phyloP scores from a whole-genome alignment of 2,797 vertebrate species.

The Alosa sapidissima region DNA sequence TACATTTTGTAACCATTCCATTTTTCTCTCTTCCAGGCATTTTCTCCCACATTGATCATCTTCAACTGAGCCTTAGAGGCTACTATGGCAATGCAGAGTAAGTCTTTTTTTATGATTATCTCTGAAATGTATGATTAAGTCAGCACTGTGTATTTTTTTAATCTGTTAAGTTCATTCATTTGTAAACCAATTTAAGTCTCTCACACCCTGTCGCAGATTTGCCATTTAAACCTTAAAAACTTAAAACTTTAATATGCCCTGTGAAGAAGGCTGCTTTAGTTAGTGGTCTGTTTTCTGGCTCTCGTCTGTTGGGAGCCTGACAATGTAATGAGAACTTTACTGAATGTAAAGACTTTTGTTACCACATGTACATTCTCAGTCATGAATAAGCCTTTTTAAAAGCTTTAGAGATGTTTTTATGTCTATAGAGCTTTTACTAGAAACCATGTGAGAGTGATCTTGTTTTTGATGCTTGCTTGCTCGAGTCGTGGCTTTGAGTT shows the following conservation, averaged over 20 bases:
- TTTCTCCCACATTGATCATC: slow-evolving; percentile 44
- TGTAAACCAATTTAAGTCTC: neutral
- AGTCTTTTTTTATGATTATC: slow-evolving; percentile 48
- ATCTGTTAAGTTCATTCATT: neutral
- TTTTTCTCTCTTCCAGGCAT: slow-evolving; percentile 50
- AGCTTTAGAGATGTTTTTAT: neutral
- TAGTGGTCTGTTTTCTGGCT: neutral
- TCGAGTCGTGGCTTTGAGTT: neutral
- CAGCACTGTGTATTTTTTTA: neutral
- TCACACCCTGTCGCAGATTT: neutral
- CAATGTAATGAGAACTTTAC: neutral
- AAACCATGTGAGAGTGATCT: neutral
- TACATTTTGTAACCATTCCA: neutral
- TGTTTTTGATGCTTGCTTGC: neutral
- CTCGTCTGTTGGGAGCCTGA: neutral
- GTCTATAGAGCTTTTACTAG: neutral
- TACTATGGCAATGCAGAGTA: slow-evolving; percentile 72
- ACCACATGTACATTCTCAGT: neutral
- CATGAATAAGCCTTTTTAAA: neutral
- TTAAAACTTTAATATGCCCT: neutral
- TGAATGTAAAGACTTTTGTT: neutral
- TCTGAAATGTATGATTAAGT: neutral
- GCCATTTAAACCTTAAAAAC: neutral
- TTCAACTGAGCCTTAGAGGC: slow-evolving; percentile 53
- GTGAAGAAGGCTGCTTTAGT: neutral